Percentiles rank a stretch among this genome's conserved stretches.
These are phyloP conservation scores for Drosophila lowei DNA, from an alignment of 1,140 invertebrate species.

Conservation along the genomic window DNA sequence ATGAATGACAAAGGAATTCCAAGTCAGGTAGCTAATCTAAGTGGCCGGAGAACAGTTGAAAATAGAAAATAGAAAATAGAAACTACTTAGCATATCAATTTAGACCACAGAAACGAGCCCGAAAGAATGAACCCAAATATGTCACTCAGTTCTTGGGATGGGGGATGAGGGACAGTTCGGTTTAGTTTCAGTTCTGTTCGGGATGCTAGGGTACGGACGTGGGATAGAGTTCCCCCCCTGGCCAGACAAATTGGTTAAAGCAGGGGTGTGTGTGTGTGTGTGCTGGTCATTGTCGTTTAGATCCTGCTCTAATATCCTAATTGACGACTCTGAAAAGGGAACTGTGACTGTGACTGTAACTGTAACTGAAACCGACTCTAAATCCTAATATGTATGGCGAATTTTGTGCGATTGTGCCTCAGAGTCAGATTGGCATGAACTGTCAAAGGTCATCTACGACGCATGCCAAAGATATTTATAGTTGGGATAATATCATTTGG, in stretches of 20 bases:
- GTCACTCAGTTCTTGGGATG: conserved; percentile 39
- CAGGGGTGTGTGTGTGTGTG: neutral
- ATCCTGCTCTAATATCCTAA: conserved; percentile 45
- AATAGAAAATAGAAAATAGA: conserved; percentile 1
- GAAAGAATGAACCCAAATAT: conserved; percentile 50
- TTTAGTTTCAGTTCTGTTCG: conserved; percentile 6
- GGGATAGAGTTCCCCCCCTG: too few relatives aligned
- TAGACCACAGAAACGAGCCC: conserved; percentile 30
- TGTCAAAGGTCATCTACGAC: conserved; percentile 24
- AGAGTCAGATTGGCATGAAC: neutral
- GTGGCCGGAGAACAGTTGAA: conserved; percentile 16
- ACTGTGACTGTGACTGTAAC: neutral
- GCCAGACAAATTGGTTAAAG: conserved; percentile 10
- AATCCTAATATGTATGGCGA: conserved; percentile 16
- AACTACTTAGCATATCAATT: conserved; percentile 78
- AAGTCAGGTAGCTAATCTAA: conserved; percentile 71
- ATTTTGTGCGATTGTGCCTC: conserved; percentile 6
- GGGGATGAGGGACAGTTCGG: neutral
- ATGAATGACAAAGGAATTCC: conserved; percentile 44
- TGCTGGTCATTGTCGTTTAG: conserved; percentile 11
- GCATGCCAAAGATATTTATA: conserved; percentile 20
- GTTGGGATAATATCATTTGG: neutral
- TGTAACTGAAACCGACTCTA: conserved; percentile 20
- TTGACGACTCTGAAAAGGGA: conserved; percentile 32
- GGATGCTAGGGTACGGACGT: too few relatives aligned